Base-by-base conservation (phyloP, 2,797 vertebrate genomes). In the Chaetodon trifasciatus region DNA sequence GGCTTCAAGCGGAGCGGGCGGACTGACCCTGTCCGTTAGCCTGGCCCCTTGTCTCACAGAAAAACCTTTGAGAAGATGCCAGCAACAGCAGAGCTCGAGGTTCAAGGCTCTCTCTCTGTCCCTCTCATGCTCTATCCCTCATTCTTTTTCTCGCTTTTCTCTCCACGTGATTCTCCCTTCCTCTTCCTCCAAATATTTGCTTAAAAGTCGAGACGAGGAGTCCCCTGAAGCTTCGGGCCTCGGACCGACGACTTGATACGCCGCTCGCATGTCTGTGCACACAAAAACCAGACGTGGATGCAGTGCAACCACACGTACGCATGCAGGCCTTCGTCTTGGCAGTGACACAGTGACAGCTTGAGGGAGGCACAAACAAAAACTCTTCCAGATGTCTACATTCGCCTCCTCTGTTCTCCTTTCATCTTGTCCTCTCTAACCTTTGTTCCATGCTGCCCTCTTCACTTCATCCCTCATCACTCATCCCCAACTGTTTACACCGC, bases 11-110 rank as follows among this genome's bases (percentile, higher is more conserved):
- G 68, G 65, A 76, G 86, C 61, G 84, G 81, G 84, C 69, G 78
- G 89, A 90, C 82, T 76, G 89, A 88, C 76, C 85, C 79, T 60
- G 84, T 83, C 79, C 60, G 84, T 83, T 84, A 35, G 81, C 74
- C 40, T 68, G 91, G 90, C 86, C 81, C 63, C 89, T 86, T 88
- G 89, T 91, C 81, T 88, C 85, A 94, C 92, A 94, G 90, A 91
- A 92, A 92, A 91, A 24, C 87, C 94, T 95, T 94, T 96, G 92
- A 95, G 91, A 88, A 82, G 78, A 70, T 61, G 93, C 95, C 95
- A 96, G 93, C 74, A 92, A 90, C 88, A 94, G 93, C 93, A 93
- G 79, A 79, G 79, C 79, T 53, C 23, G 67, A 89, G 60, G 88
- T 89, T 91, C 87, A 92, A 92, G 89, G 84, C 68, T n/a, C 82